phyloP scores from a whole-genome alignment of 2,888 invertebrate genomes.

The Heteromyza rotundicornis region DNA sequence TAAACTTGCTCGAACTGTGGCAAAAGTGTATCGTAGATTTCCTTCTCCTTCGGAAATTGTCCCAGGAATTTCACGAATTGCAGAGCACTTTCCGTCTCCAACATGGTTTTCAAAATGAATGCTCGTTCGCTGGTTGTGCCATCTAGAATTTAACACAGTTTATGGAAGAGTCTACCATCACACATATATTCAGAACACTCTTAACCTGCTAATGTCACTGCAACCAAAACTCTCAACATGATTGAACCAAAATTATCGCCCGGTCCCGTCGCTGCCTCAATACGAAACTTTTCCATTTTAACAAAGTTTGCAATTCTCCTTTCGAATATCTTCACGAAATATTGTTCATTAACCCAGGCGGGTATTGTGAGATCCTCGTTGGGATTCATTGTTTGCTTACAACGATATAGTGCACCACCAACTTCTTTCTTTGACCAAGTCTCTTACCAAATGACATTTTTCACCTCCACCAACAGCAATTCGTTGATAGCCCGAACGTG shows the following conservation, averaged over 20 bases:
- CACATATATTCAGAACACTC: neutral
- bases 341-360: too few species aligned
- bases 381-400: too few species aligned
- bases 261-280: slow-evolving; percentile 2
- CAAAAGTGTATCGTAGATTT: slow-evolving; percentile 31
- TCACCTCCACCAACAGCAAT: too few species aligned
- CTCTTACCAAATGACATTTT: too few species aligned
- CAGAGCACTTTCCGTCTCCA: neutral
- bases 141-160: too few species aligned
- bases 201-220: slow-evolving; percentile 20
- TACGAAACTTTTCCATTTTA: neutral
- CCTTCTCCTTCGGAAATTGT: slow-evolving; percentile 33
- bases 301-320: too few species aligned
- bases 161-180: neutral
- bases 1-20: slow-evolving; percentile 28
- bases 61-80: slow-evolving; percentile 21
- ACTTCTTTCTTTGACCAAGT: too few species aligned
- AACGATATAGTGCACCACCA: too few species aligned
- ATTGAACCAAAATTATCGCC: slow-evolving; percentile 33
- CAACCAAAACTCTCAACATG: slow-evolving; percentile 24
- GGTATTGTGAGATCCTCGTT: too few species aligned
- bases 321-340: too few species aligned
- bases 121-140: neutral
- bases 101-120: slow-evolving; percentile 6
- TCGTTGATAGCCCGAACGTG: too few species aligned